Evolutionary conservation across 2,888 invertebrate species (phyloP), one percentile per base, ranked within the genome.

Genomic region (Hydriomena furcata): DNA sequence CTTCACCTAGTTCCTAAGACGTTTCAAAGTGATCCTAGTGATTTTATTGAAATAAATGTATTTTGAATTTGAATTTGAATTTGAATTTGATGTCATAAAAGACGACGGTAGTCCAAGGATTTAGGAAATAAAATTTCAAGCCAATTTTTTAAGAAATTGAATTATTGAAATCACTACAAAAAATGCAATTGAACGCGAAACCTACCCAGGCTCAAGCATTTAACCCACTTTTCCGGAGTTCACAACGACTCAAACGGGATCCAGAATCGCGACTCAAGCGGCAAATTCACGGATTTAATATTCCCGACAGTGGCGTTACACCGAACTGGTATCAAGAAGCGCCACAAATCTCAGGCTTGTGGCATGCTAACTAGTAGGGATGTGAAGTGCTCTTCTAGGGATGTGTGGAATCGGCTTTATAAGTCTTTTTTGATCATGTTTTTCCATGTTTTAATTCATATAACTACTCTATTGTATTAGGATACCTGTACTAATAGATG

Each of bases 231-330:
- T 40, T 34, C 28, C 20, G 7, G n/a, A 23, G 32, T 41, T 47
- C 35, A 41, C 35, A 42, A 12, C 20, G 44, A 41, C 42, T 46
- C 38, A n/a, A 30, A 44, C 46, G 38, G 28, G 50, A 62, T 63
- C 60, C 61, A 10, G 7, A 34, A 10, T 20, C 31, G 24, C 41
- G 40, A 21, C 35, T 40, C 24, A 31, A 25, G 32, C 41, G 59
- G 44, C 59, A 61, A 62, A 62, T 70, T 63, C 64, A 55, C 63
- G 67, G 70, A 67, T 76, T 84, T 80, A 80, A 76, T 81, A 82
- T 82, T 83, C 82, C 75, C 76, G 63, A 68, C 71, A 69, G 75
- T 72, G 77, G 82, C 76, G 79, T 82, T 81, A 79, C 77, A 75
- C 71, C 66, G 68, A 71, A 78, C 66, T 74, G 72, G 65, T 75